Evolutionary conservation across 2,888 invertebrate genomes (phyloP), one percentile per base, ranked within the genome.

Genomic region (Melipona beecheii): DNA sequence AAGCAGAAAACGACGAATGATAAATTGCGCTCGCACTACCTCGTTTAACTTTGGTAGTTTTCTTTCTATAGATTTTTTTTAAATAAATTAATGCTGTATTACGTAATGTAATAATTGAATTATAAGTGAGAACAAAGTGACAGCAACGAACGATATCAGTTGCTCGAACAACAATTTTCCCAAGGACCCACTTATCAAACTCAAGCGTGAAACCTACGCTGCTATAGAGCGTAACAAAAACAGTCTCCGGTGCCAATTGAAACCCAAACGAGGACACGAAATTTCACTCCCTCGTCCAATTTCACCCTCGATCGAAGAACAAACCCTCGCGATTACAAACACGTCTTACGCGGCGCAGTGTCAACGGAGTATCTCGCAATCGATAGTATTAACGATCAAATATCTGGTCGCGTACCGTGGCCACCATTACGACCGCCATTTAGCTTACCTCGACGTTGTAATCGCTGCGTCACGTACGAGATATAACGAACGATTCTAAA

Each of bases 381-480:
- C 31, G 58, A 69, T 58, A 58, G 60, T 19, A 49, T 43, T 27
- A 58, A 58, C 58, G 66, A 75, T 75, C 75, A 70, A 79, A 65
- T 73, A 73, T 72, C 54, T 36, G 11, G n/a, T 31, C 60, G 24
- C 17, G 60, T 60, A 60, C 83, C 75, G 43, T 78, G 74, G 84
- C 43, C 81, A 60, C 31, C 75, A 62, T 75, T 71, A 86, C 90
- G 86, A 90, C 90, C 87, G 89, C 90, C 87, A 91, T 90, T 87
- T 87, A 83, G 88, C 87, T 60, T 60, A 60, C 6, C 24, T 9
- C 84, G 90, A 90, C 91, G 90, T 83, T 87, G 83, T 88, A 92
- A 92, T 93, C 92, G 4, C 31, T 2, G 27, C 27, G 9, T 27
- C 24, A 24, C 60, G 3, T 24, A 9, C 31, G 21, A 62, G 31